Base-by-base conservation (phyloP, 2,888 invertebrate genomes). In the Melinaea marsaeus region DNA sequence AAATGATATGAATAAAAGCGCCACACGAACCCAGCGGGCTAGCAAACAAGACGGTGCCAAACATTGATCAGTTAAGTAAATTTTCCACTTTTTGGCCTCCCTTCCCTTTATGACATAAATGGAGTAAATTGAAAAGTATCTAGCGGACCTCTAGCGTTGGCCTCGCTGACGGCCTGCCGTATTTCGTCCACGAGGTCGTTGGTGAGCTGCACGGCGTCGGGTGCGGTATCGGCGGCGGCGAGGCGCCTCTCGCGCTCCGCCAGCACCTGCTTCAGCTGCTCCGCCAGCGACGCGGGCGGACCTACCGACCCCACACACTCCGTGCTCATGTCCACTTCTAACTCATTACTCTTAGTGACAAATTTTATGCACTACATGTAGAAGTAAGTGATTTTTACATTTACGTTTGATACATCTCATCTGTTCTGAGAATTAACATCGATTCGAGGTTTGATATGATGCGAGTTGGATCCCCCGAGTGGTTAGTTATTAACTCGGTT, bases 171-270 rank as follows among this genome's bases (percentile, higher is more conserved):
- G 75, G 96, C 96, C 85, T 95, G 95, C 69, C 96, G 93, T 78
- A 96, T 96, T 92, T 96, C 96, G 86, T 96, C 96, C 72, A 96
- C 94, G 73, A 97, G 92, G 80, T 95, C 95, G 88, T 96, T 95
- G 76, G 95, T 94, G 79, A 94, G 94, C 85, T 92, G 94, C 86
- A 94, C 94, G 72, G 94, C 91, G 85, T 92, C 94, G 72, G 92
- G 93, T 77, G 90, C 83, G 54, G 71, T 74, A 58, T 83, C 80
- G 58, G 91, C 90, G 56, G 91, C 92, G 66, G 91, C 92, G 67
- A 94, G 91, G 66, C 95, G 93, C 81, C 95, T 93, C 88, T 96
- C 96, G 74, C 96, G 92, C 87, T 97, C 96, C 66, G 96, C 95
- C 76, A 97, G 87, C 75, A 96, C 96, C 84, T 95, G 95, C 91